Base-by-base conservation (phyloP, 2,888 invertebrate species). In the Temnothorax ravouxi region DNA sequence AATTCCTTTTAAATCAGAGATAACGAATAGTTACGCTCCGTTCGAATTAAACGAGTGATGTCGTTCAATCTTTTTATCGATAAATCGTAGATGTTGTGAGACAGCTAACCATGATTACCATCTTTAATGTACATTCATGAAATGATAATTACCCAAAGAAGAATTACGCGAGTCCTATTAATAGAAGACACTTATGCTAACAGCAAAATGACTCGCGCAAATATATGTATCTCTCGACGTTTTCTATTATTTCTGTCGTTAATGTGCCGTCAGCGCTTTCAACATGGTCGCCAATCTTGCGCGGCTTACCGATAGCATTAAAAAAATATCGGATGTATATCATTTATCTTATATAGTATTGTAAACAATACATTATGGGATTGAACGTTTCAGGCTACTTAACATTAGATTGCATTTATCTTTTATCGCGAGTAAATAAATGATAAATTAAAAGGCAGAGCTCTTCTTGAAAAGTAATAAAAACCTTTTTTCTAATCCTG, bases 391-490 rank as follows among this genome's bases (percentile, higher is more conserved):
- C 21, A 54, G 34, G 9, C 3, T 72, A 52, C 3, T 44, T 56
- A 56, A 54, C 6, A 52, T 72, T 56, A 72, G 18, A 54, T 41
- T 38, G 15, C 18, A 71, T 38, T 71, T 52, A 71, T 71, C 34
- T 71, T 15, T 21, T 38, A 71, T 54, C 15, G 34, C 21, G 25
- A 54, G 15, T 15, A 66, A 72, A 72, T 54, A 54, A 71, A 38
- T 15, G 64, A 66, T 64, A 41, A 64, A 6, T 64, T 0, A 41
- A 38, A 41, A 66, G 21, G 3, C 41, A 13, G 15, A 41, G 13
- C 11, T 47, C 9, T 47, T 29, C 18, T 0, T 44, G 44, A 38
- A 5, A 18, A 61, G 3, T 1, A 62, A n/a, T 18, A 9, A 21
- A 66, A 66, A 0, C 0, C 47, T 41, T 21, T 41, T 21, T 41